These are phyloP conservation scores for Coronaproctus castanopsis DNA, from an alignment of 2,888 invertebrate genomes.

Conservation along the genomic window DNA sequence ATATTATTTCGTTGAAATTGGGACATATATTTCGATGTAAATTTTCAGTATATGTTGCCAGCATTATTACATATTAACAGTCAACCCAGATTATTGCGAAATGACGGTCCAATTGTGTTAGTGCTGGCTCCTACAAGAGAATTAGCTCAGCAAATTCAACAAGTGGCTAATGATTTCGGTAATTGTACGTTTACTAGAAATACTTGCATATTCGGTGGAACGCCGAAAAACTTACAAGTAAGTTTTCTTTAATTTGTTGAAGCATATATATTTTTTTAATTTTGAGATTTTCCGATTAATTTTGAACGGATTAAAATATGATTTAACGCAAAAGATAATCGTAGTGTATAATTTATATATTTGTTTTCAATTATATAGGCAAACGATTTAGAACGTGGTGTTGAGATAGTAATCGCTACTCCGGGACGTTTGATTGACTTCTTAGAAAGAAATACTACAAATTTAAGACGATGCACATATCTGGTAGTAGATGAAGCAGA, in stretches of 20 bases:
- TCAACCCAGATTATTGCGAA: slow-evolving; percentile 61
- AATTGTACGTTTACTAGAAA: slow-evolving; percentile 69
- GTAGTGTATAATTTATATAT: neutral
- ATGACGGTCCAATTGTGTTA: slow-evolving; percentile 83
- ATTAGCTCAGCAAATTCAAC: slow-evolving; percentile 76
- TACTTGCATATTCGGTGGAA: slow-evolving; percentile 92
- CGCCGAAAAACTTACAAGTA: slow-evolving; percentile 80
- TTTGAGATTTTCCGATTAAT: neutral
- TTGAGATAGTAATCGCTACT: slow-evolving; percentile 74
- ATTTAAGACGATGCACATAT: slow-evolving; percentile 69
- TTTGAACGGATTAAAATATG: no score
- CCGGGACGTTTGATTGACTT: slow-evolving; percentile 76
- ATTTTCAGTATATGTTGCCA: slow-evolving; percentile 58
- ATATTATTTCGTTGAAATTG: neutral
- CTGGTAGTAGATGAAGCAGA: slow-evolving; percentile 80
- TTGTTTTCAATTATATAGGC: slow-evolving; percentile 31
- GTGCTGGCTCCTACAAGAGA: slow-evolving; percentile 79
- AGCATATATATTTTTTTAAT: neutral
- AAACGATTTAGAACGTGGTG: slow-evolving; percentile 50
- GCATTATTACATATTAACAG: slow-evolving; percentile 92
- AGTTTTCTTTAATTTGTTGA: slow-evolving; percentile 5
- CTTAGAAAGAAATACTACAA: slow-evolving; percentile 55
- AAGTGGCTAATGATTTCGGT: slow-evolving; percentile 81
- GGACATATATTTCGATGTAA: neutral
- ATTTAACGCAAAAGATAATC: no score